These are phyloP conservation scores for Nothobranchius furzeri DNA, from an alignment of 2,113 vertebrate species.

Conservation along the genomic window DNA sequence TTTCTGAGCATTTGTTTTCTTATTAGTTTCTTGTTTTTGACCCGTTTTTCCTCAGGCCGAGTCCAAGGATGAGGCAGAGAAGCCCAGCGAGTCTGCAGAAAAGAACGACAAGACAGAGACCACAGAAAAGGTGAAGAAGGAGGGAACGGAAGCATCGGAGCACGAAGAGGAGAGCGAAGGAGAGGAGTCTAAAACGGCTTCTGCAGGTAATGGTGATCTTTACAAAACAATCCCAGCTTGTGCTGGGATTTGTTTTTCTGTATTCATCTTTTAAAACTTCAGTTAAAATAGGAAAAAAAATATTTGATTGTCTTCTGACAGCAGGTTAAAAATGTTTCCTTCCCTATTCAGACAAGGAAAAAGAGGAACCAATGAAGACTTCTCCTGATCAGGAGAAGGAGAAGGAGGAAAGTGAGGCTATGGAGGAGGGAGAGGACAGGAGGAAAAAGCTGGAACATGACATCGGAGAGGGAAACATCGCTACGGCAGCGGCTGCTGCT, in stretches of 20 bases:
- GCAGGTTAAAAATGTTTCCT: not conserved
- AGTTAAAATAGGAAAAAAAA: too few relatives aligned
- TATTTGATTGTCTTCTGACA: not conserved
- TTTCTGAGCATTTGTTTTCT: too few relatives aligned
- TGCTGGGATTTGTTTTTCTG: too few relatives aligned
- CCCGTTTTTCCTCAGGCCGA: constrained; percentile 78
- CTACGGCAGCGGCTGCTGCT: constrained; percentile 95
- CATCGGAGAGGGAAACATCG: constrained; percentile 93
- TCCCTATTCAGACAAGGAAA: constrained; percentile 70
- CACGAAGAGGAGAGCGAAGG: constrained; percentile 69
- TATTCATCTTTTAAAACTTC: too few relatives aligned
- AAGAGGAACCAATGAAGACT: constrained; percentile 74
- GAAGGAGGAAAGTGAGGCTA: constrained; percentile 84
- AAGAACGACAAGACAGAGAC: constrained; percentile 82
- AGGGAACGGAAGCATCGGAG: constrained; percentile 55
- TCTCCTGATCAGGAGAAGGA: constrained; percentile 87
- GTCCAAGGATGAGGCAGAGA: constrained; percentile 84
- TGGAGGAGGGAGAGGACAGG: constrained; percentile 83
- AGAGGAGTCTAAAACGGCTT: constrained; percentile 61
- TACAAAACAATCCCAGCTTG: too few relatives aligned
- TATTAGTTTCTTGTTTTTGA: not conserved
- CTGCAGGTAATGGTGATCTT: constrained; percentile 47
- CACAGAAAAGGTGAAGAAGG: constrained; percentile 75
- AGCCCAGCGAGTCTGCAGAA: constrained; percentile 81
- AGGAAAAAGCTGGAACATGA: constrained; percentile 91